Evolutionary conservation across 2,888 invertebrate species (phyloP), one percentile per base, ranked within the genome.

Genomic region (Trichopoda pennipes): DNA sequence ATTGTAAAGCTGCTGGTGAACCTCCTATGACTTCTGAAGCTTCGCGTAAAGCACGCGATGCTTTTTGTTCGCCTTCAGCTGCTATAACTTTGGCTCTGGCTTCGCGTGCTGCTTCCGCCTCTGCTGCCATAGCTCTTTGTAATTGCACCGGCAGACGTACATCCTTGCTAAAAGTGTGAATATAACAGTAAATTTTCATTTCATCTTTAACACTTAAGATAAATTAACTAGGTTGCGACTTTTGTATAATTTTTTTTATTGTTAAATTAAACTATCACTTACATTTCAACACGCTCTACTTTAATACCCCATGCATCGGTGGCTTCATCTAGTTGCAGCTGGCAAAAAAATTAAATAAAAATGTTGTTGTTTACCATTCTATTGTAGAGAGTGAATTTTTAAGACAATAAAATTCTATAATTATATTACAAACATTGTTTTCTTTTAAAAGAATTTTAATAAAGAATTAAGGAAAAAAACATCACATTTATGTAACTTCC

Each of bases 241-340:
- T 38, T 38, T 38, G 38, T 12, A 12, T 4, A 44, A 14, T 6
- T 44, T n/a, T 4, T 44, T 28, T 44, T 44, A 44, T 44, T 14
- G 2, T 6, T n/a, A 44, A 44, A n/a, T 44, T 2, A 38, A 38
- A 12, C 38, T 12, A 42, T 61, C 53, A 94, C 95, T 95, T 92
- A 98, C 97, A 98, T 97, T 93, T 98, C 98, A 16, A 98, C 98
- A 85, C 98, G 93, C 91, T 99, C 98, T 44, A 98, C 97, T 92
- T 98, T 98, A 88, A 98, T 97, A 32, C 96, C 97, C 97, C 97
- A 97, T 14, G 96, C 95, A 89, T 97, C 97, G 9, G 97, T 97
- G 2, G 97, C 97, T 88, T 97, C 97, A 89, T 97, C 97, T 84
- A 97, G 91, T 19, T 95, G 93, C 58, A 94, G 90, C 93, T 93